Base-by-base conservation (phyloP, 2,113 vertebrate genomes). In the Dicerorhinus sumatrensis region DNA sequence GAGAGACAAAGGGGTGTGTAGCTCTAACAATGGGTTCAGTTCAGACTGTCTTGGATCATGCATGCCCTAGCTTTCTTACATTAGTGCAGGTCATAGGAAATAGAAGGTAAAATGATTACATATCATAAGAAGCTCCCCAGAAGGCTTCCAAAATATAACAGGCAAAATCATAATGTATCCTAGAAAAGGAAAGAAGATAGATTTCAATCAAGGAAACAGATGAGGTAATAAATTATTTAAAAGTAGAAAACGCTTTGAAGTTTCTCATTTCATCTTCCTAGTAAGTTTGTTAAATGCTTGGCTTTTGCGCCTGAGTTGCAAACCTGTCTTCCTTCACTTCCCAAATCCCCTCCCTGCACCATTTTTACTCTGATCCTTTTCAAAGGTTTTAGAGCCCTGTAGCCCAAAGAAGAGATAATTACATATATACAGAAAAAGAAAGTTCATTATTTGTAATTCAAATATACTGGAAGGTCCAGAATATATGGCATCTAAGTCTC, bases 371-470 rank as follows among this genome's bases (percentile, higher is more conserved):
- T 92, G 62, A 17, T 70, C 9, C 51, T 95, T 97, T 91, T 76
- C 65, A 93, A 80, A 87, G 36, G 11, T 80, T 86, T 62, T n/a
- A 89, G 46, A 82, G 2, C 8, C 27, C 85, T 58, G 31, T 3
- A 31, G 42, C 8, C 33, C 62, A 54, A 88, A 51, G 31, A 90
- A 95, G 48, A 91, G 46, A 75, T 51, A 80, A 63, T 83, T 89
- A 89, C 14, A 94, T 77, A 98, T 54, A 82, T 89, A 81, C 21
- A 90, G 29, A 87, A 67, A 94, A 85, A 67, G 58, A 70, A 65
- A 20, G 18, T 62, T 90, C 17, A 73, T 75, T 91, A 96, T 94
- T 70, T 62, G 20, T 73, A 92, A 96, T 54, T 81, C 70, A 93
- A 89, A 94, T 62, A n/a, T 88, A 11, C 86, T 56, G 9, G 62